Base-by-base conservation (phyloP, 2,113 vertebrate genomes). In the Engraulis encrasicolus region DNA sequence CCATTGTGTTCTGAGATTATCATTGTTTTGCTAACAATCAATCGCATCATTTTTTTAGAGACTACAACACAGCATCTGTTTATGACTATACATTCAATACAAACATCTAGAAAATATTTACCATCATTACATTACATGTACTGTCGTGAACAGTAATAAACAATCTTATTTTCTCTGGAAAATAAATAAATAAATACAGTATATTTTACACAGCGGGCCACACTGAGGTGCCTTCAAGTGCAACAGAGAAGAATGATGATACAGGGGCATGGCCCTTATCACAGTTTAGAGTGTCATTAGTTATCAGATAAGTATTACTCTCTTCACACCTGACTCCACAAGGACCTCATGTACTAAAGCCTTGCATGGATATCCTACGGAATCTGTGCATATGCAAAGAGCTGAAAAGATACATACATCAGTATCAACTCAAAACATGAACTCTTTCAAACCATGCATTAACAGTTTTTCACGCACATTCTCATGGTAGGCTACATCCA, bases 221-320 rank as follows among this genome's bases (percentile, higher is more conserved):
- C 31, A 15, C 4, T 74, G 66, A 74, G 66, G 66, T 74, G 66
- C 31, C 66, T 74, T 74, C 66, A 74, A 74, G 66, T 74, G 66
- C 66, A 74, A 27, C 66, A 74, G 66, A 74, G 66, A 74, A 74
- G 27, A 31, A 34, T 12, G 34, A 17, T 14, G 40, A 34, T 34
- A 74, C 34, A 15, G 17, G 66, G 66, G 66, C 66, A 36, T 74
- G 27, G 66, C 66, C 66, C 61, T 71, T 31, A n/a, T n/a, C n/a
- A 36, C 23, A 36, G 34, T 34, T 74, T 12, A 5, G 66, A 36
- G 66, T 34, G 2, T 74, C 27, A 74, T 74, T 74, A 74, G 66
- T 74, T 74, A 74, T 74, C 66, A 31, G 66, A 34, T 31, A 74
- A 34, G 17, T 31, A 74, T 40, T 66, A 37, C 66, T 74, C 66